These are phyloP conservation scores for Drosophila oshimai DNA, from an alignment of 1,140 invertebrate species.

Conservation along the genomic window DNA sequence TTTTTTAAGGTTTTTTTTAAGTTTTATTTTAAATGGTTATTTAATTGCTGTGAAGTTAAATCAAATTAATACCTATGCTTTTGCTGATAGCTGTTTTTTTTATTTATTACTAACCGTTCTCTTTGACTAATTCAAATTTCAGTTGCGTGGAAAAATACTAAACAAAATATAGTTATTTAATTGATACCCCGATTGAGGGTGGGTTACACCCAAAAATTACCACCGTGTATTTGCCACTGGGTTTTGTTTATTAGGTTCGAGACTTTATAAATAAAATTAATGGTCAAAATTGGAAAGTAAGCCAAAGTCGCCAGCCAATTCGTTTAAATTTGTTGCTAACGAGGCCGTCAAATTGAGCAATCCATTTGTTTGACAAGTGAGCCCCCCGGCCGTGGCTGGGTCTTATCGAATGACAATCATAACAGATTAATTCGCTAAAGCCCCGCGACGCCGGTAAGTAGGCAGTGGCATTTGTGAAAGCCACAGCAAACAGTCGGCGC, in stretches of 20 bases:
- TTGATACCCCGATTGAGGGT: too few relatives aligned
- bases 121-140: too few relatives aligned
- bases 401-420: slow-evolving; percentile 73
- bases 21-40: too few relatives aligned
- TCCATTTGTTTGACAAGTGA: slow-evolving; percentile 49
- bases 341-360: slow-evolving; percentile 28
- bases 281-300: background rate
- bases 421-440: slow-evolving; percentile 73
- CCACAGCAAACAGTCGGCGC: slow-evolving; percentile 35
- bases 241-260: background rate
- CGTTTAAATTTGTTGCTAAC: slow-evolving; percentile 34
- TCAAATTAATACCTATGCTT: too few relatives aligned
- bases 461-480: slow-evolving; percentile 53
- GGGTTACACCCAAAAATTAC: too few relatives aligned
- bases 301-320: slow-evolving; percentile 14
- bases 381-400: background rate
- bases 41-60: too few relatives aligned
- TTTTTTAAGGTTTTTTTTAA: too few relatives aligned
- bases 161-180: too few relatives aligned
- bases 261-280: too few relatives aligned
- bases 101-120: too few relatives aligned
- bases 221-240: background rate
- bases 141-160: too few relatives aligned
- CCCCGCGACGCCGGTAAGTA: slow-evolving; percentile 39
- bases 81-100: too few relatives aligned